Base-by-base conservation (phyloP, 2,888 invertebrate genomes). In the Incurvaria masculella region DNA sequence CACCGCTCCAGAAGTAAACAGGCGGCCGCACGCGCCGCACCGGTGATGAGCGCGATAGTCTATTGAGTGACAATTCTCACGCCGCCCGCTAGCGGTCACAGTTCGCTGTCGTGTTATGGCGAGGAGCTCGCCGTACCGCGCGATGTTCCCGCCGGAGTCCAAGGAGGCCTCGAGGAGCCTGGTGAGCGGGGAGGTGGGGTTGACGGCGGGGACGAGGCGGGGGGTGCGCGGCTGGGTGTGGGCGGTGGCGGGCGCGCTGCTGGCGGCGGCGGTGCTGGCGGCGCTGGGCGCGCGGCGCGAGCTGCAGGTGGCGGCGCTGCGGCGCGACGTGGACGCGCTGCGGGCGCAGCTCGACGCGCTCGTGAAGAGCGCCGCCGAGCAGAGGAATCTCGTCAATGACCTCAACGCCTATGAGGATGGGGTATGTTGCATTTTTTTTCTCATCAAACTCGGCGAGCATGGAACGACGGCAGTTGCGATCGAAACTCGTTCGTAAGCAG, bases 111-210 rank as follows among this genome's bases (percentile, higher is more conserved):
- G 16, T 38, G 67, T 65, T 62, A 74, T 75, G 74, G 68, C 68
- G 53, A 69, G 73, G 63, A 72, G 70, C 20, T 46, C 51, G 8
- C 41, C 43, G 56, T 65, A 69, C 65, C 69, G 70, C n/a, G n/a
- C n/a, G n/a, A n/a, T n/a, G 52, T 63, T 73, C 42, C 70, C 73
- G 60, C 65, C 68, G 49, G 64, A 69, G 54, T 59, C 64, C 39
- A 6, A 69, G 59, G 74, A 74, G 63, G 61, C 69, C 61, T 72
- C 75, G 16, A 72, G 71, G 62, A 76, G 72, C 52, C 62, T 78
- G 59, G 72, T 78, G 69, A 69, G 69, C 53, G 71, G 71, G 53
- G 76, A 74, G 59, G 65, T 66, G 58, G 72, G 72, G 56, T 74
- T 68, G 55, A 61, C 61, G 42, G 61, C 60, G 62, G 57, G 45